phyloP scores from a whole-genome alignment of 2,888 invertebrate genomes.

The Automeris io region DNA sequence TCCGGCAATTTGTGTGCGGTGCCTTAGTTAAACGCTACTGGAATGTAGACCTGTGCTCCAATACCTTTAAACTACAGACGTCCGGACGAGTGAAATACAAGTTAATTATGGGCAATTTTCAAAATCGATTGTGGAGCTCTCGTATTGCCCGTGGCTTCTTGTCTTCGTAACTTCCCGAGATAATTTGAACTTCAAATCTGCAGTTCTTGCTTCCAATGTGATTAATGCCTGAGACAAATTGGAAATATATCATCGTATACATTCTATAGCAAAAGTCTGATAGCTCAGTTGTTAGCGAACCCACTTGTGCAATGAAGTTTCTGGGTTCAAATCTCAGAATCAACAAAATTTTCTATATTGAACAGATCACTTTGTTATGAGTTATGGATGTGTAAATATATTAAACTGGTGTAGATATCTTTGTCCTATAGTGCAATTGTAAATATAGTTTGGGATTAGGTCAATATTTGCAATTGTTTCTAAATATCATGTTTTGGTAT shows the following conservation, averaged over 20 bases:
- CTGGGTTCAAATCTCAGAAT: too few relatives aligned
- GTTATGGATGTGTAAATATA: too few relatives aligned
- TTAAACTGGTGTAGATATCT: too few relatives aligned
- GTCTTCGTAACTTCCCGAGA: constrained; percentile 47
- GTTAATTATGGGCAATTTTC: constrained; percentile 75
- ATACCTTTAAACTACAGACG: constrained; percentile 63
- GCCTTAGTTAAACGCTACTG: constrained; percentile 74
- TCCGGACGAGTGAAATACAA: constrained; percentile 67
- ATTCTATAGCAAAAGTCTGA: too few relatives aligned
- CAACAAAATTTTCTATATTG: too few relatives aligned
- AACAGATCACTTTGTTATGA: too few relatives aligned
- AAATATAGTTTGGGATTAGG: too few relatives aligned
- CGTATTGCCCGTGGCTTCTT: constrained; percentile 63
- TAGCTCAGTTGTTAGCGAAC: too few relatives aligned
- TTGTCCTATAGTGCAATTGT: too few relatives aligned
- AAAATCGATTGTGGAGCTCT: constrained; percentile 74
- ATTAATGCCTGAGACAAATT: background rate
- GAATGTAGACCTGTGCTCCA: constrained; percentile 69
- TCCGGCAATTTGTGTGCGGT: constrained; percentile 72
- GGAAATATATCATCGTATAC: background rate
- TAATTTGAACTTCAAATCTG: background rate
- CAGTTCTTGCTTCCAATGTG: background rate
- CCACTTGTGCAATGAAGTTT: too few relatives aligned
- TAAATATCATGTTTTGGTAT: too few relatives aligned
- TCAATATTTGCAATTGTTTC: too few relatives aligned